Evolutionary conservation across 92 coral and sea anemone species (phyloP).

Genomic region (Zoanthus sociatus): DNA sequence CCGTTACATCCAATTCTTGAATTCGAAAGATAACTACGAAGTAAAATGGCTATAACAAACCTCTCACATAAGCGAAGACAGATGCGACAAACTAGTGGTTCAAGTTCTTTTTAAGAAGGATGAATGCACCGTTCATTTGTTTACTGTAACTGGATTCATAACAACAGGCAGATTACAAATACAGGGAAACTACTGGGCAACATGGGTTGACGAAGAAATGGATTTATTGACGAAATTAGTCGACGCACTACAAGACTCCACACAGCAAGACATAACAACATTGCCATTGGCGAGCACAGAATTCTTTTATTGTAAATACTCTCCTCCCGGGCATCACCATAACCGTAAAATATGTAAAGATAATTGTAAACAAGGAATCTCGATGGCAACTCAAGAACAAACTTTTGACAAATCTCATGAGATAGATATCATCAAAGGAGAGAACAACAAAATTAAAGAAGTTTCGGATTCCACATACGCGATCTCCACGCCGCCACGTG

Average conservation of each 20-base stretch:
- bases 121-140: slow-evolving; percentile 6
- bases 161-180: slow-evolving; percentile 28
- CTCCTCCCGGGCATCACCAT: neutral
- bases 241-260: neutral
- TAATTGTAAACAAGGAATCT: slow-evolving; percentile 8
- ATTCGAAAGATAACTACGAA: slow-evolving; percentile 19
- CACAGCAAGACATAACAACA: neutral
- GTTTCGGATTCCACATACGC: slow-evolving; percentile 18
- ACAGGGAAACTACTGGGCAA: slow-evolving; percentile 7
- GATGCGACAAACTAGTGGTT: slow-evolving; percentile 23
- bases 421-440: neutral
- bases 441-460: slow-evolving; percentile 17
- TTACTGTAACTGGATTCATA: slow-evolving; percentile 4
- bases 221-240: slow-evolving; percentile 1
- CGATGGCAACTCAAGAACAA: neutral
- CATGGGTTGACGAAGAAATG: slow-evolving; percentile 21
- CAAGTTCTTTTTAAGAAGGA: slow-evolving; percentile 15
- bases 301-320: neutral
- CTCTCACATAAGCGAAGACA: slow-evolving; percentile 16
- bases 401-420: slow-evolving; percentile 17
- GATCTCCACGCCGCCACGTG: slow-evolving; percentile 30
- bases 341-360: slow-evolving; percentile 17
- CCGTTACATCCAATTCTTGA: slow-evolving; percentile 15
- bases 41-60: slow-evolving; percentile 10
- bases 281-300: slow-evolving; percentile 24